phyloP scores from a whole-genome alignment of 2,888 invertebrate species.

The Labia minor region DNA sequence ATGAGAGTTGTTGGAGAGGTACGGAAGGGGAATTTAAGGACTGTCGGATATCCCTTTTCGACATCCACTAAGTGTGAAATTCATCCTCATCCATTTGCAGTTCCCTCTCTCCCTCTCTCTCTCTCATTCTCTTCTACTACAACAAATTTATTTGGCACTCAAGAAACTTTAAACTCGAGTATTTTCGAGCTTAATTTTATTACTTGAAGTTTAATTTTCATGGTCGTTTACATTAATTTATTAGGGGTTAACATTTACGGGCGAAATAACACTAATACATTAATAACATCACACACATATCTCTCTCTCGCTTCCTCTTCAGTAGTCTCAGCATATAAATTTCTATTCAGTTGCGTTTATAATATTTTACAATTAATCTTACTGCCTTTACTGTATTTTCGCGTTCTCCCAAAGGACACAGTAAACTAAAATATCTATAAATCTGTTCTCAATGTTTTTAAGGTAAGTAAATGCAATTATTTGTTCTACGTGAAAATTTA shows the following conservation, averaged over 20 bases:
- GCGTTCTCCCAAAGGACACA: not conserved
- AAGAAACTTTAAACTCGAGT: slow-evolving; percentile 13
- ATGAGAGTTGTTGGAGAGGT: no score
- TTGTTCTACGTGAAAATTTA: no score
- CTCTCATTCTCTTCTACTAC: not conserved
- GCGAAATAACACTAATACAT: slow-evolving; percentile 1
- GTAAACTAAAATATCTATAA: no score
- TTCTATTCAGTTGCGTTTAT: slow-evolving; percentile 3
- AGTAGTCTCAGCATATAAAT: not conserved
- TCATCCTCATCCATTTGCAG: not conserved
- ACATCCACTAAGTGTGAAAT: slow-evolving; percentile 13
- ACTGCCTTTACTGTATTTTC: not conserved
- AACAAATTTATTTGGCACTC: slow-evolving; percentile 13
- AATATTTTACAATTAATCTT: slow-evolving; percentile 13
- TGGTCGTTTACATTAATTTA: slow-evolving; percentile 13
- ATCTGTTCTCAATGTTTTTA: no score
- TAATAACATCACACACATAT: not conserved
- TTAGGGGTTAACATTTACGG: slow-evolving; percentile 13
- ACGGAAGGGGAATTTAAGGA: no score
- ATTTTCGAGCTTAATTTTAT: slow-evolving; percentile 13
- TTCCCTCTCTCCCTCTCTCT: not conserved
- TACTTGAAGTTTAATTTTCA: slow-evolving; percentile 13
- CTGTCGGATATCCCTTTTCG: not conserved
- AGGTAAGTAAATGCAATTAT: no score
- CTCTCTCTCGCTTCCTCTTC: not conserved